phyloP scores from a whole-genome alignment of 2,888 invertebrate genomes.

The Molorchus minor region DNA sequence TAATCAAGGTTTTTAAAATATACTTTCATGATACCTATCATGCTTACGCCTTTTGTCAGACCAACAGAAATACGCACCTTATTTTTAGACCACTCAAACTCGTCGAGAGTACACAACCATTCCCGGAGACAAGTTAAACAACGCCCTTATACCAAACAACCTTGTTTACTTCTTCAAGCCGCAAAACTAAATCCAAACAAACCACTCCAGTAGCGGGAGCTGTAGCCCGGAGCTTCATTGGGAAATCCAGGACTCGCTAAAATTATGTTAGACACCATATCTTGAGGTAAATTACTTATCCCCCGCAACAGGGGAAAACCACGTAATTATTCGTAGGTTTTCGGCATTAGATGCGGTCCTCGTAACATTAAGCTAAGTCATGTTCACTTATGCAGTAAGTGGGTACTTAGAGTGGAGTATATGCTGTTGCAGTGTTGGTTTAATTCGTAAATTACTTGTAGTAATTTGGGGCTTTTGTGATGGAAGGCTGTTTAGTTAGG shows the following conservation, averaged over 20 bases:
- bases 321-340: neutral
- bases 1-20: no score
- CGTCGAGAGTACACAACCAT: no score
- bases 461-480: neutral
- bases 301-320: slow-evolving; percentile 4
- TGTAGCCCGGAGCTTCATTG: neutral
- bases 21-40: no score
- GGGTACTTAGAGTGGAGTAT: neutral
- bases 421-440: neutral
- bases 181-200: slow-evolving; percentile 5
- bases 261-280: slow-evolving; percentile 10
- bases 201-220: slow-evolving; percentile 7
- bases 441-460: neutral
- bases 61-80: no score
- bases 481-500: neutral
- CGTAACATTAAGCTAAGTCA: slow-evolving; percentile 5
- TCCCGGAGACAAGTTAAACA: neutral
- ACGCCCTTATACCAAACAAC: neutral
- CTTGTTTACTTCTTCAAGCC: slow-evolving; percentile 5
- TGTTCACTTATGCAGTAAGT: neutral
- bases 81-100: no score
- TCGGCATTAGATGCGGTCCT: slow-evolving; percentile 8
- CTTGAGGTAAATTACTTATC: slow-evolving; percentile 21
- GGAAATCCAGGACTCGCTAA: slow-evolving; percentile 11
- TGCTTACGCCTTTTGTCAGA: no score